Evolutionary conservation across 2,797 vertebrate genomes (phyloP).

Genomic region (Oceanodroma leucorhoa): DNA sequence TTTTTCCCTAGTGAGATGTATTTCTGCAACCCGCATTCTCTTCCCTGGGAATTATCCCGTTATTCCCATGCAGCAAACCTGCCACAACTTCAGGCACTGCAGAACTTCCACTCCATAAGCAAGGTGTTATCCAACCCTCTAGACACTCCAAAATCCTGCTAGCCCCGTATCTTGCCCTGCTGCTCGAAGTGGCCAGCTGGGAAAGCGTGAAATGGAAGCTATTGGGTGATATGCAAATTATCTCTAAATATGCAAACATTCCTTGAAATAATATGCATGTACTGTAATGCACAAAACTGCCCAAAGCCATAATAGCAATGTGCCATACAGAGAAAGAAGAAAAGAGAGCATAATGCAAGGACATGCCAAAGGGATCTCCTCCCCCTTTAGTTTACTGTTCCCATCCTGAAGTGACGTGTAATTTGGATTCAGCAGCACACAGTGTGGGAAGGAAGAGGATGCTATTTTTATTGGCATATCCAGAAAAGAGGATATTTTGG

Average conservation of each 20-base stretch:
- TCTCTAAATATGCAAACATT: neutral
- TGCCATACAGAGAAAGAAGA: neutral
- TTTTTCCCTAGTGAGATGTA: neutral
- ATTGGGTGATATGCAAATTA: neutral
- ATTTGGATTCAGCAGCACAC: neutral
- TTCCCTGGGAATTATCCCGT: neutral
- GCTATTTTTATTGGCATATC: neutral
- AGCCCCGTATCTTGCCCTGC: neutral
- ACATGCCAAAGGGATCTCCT: neutral
- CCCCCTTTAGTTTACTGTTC: neutral
- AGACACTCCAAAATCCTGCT: neutral
- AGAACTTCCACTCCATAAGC: accelerated
- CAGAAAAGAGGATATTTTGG: neutral
- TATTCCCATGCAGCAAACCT: neutral
- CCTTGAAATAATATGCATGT: neutral
- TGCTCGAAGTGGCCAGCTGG: neutral
- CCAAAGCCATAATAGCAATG: accelerated
- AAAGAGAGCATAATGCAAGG: neutral
- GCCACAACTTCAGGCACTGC: neutral
- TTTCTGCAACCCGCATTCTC: neutral
- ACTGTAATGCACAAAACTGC: neutral
- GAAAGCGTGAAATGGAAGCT: neutral
- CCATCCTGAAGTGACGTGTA: neutral
- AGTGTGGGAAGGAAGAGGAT: neutral
- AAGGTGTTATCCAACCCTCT: neutral